These are phyloP conservation scores for Cryptoprocta ferox DNA, from an alignment of 2,797 vertebrate species.

Conservation along the genomic window DNA sequence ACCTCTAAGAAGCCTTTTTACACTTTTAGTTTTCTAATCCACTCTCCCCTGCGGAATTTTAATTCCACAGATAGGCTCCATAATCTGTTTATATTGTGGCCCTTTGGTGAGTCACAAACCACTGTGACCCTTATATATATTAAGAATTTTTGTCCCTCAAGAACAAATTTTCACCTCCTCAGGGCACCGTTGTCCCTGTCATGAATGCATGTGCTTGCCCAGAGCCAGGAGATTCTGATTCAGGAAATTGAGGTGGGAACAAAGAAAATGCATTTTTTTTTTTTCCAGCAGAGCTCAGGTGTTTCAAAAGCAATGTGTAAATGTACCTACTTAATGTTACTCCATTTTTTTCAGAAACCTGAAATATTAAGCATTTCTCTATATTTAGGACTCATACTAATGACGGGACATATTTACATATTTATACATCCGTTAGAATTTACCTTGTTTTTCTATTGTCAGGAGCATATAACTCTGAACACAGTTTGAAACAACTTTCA, in stretches of 20 bases:
- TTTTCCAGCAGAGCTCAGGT: neutral
- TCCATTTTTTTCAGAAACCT: neutral
- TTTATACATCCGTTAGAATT: neutral
- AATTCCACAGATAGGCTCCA: neutral
- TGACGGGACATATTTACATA: neutral
- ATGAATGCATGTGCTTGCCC: neutral
- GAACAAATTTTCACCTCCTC: neutral
- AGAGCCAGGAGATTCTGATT: neutral
- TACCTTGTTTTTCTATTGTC: neutral
- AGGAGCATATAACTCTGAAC: slow-evolving; percentile 13
- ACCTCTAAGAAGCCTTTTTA: neutral
- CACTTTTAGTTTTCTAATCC: neutral
- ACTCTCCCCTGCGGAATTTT: neutral
- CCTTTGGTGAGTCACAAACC: neutral
- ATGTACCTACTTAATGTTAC: neutral
- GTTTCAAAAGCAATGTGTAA: slow-evolving; percentile 30
- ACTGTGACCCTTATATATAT: neutral
- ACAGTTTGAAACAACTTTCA: neutral
- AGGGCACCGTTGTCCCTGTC: neutral
- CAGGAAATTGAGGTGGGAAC: neutral
- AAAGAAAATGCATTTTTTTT: neutral
- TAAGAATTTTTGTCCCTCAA: neutral
- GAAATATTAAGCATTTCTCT: neutral
- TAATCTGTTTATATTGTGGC: neutral
- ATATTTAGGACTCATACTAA: slow-evolving; percentile 48